phyloP scores from a whole-genome alignment of 2,113 vertebrate genomes.

The Castor canadensis region DNA sequence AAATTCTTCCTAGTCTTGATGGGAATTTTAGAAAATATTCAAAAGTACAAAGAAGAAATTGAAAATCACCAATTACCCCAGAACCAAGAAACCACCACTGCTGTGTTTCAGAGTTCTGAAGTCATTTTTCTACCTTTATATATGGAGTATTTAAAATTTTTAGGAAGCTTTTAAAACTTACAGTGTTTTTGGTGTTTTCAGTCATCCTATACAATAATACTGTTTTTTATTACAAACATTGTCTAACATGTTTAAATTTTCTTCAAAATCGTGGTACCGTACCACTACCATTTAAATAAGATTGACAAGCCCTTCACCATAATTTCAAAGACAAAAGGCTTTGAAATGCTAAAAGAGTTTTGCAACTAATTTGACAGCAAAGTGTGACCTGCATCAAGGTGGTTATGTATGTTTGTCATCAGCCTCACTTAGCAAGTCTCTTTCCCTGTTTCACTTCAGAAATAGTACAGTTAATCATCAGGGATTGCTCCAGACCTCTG shows the following conservation, averaged over 20 bases:
- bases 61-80: neutral
- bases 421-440: neutral
- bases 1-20: neutral
- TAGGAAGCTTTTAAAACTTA: neutral
- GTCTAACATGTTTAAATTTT: neutral
- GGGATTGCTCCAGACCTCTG: neutral
- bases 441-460: neutral
- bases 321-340: neutral
- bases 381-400: neutral
- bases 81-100: neutral
- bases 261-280: neutral
- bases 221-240: neutral
- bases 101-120: neutral
- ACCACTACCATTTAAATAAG: neutral
- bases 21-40: neutral
- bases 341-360: neutral
- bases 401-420: neutral
- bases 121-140: neutral
- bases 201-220: neutral
- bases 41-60: neutral
- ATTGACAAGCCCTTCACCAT: neutral
- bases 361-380: neutral
- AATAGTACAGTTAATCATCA: neutral
- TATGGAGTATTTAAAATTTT: neutral
- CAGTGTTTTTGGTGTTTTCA: neutral